Conservation (phyloP, 2,888 invertebrate genomes). For the Acanthoscelides obtectus region DNA sequence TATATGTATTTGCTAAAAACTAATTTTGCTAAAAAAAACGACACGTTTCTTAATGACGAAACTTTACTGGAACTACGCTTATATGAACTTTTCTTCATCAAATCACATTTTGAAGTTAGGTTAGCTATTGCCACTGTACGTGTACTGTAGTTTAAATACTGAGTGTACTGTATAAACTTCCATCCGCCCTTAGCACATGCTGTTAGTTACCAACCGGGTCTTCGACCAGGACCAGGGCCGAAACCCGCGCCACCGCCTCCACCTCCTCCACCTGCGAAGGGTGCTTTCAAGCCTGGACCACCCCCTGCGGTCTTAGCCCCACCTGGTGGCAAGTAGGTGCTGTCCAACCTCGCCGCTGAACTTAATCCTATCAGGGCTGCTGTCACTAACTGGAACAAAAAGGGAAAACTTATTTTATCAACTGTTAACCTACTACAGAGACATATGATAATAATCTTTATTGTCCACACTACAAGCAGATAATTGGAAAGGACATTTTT, state of each 20-base stretch:
- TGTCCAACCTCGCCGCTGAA: slow-evolving; percentile 52
- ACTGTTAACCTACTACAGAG: too few species aligned
- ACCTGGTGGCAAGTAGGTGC: slow-evolving; percentile 56
- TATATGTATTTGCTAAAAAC: too few species aligned
- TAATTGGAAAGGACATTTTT: too few species aligned
- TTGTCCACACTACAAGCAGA: too few species aligned
- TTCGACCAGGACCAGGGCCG: slow-evolving; percentile 44
- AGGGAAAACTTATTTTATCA: neutral
- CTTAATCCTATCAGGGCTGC: slow-evolving; percentile 46
- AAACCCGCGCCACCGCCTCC: slow-evolving; percentile 31
- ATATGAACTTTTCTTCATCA: too few species aligned
- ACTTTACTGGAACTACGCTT: too few species aligned
- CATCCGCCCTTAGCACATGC: neutral
- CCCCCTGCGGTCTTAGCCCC: slow-evolving; percentile 48
- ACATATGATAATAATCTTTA: too few species aligned
- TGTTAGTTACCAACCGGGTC: slow-evolving; percentile 23
- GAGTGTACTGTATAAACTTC: neutral
- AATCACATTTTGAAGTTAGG: too few species aligned
- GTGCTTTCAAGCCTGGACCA: slow-evolving; percentile 45
- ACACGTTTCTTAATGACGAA: too few species aligned
- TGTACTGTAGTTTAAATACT: neutral
- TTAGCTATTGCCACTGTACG: too few species aligned
- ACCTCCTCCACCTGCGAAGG: slow-evolving; percentile 36
- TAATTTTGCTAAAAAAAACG: too few species aligned
- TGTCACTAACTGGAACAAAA: slow-evolving; percentile 46